Evolutionary conservation across 2,113 vertebrate species (phyloP).

Genomic region (Mirza zaza): DNA sequence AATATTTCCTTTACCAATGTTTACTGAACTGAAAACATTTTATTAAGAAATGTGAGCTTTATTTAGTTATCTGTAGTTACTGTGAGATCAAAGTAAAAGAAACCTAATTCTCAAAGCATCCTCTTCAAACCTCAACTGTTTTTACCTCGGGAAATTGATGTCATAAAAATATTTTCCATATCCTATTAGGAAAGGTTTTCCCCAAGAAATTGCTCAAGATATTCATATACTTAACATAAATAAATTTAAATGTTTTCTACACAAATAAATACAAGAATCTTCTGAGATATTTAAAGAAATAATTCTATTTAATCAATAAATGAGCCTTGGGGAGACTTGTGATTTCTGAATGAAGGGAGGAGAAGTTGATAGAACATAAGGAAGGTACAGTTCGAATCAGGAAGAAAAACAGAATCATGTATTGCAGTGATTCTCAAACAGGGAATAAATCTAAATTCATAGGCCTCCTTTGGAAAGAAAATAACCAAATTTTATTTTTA

Average conservation of each 20-base stretch:
- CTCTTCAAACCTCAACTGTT: slow-evolving; percentile 38
- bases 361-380: neutral
- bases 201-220: neutral
- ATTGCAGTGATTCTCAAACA: neutral
- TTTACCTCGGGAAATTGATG: slow-evolving; percentile 53
- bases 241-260: neutral
- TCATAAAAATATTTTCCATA: slow-evolving; percentile 62
- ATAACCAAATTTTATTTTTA: neutral
- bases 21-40: slow-evolving; percentile 55
- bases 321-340: neutral
- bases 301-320: slow-evolving; percentile 4
- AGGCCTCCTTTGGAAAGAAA: neutral
- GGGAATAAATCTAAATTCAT: neutral
- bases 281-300: neutral
- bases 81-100: slow-evolving; percentile 62
- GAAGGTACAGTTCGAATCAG: neutral
- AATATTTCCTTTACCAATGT: slow-evolving; percentile 57
- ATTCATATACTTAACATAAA: slow-evolving; percentile 37
- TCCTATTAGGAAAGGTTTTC: neutral
- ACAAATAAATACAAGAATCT: neutral
- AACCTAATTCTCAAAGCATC: slow-evolving; percentile 37
- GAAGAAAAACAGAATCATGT: neutral
- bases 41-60: slow-evolving; percentile 46
- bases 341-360: neutral
- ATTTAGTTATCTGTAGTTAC: slow-evolving; percentile 61